Evolutionary conservation across 2,888 invertebrate species (phyloP), one percentile per base, ranked within the genome.

Genomic region (Lordiphosa andalusiaca): DNA sequence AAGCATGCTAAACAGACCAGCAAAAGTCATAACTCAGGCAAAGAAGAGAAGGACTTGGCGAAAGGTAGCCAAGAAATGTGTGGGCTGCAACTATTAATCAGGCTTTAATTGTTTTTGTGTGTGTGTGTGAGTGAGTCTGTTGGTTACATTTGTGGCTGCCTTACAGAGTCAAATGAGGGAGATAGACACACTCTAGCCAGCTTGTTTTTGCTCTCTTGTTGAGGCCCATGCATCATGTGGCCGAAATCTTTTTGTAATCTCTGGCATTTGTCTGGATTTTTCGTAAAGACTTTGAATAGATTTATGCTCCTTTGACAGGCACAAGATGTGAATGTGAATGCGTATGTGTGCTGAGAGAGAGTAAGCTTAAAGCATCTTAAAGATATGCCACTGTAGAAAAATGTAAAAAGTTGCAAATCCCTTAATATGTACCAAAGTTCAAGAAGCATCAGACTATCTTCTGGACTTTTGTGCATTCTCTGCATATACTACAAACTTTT

Each of bases 211-310:
- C 72, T 55, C 69, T 62, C 59, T 48, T 53, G 61, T 7, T 71
- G 69, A 71, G 66, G 60, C 64, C 61, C 80, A 81, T 81, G 81
- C 73, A 81, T 81, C 81, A 81, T 81, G 85, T 73, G 81, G 81
- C 84, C 84, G 62, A 85, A 81, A 81, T 85, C 85, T 81, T 85
- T 84, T 80, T 85, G 81, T 81, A 81, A 85, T 81, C 81, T 85
- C 85, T 81, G 84, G 85, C 81, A 81, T 81, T 81, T 81, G 81
- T 81, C 81, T 81, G 85, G 81, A 81, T 81, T 81, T 85, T 85
- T 85, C 77, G 85, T 67, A 78, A 82, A 80, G 80, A 68, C 85
- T 81, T 81, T 76, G 84, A 81, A 85, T 85, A 85, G 85, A 81
- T 85, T 80, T 80, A 80, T 80, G 80, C 81, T 46, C 56, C 73